These are phyloP conservation scores for Ciconia stormi DNA, from an alignment of 2,113 vertebrate species.

Conservation along the genomic window DNA sequence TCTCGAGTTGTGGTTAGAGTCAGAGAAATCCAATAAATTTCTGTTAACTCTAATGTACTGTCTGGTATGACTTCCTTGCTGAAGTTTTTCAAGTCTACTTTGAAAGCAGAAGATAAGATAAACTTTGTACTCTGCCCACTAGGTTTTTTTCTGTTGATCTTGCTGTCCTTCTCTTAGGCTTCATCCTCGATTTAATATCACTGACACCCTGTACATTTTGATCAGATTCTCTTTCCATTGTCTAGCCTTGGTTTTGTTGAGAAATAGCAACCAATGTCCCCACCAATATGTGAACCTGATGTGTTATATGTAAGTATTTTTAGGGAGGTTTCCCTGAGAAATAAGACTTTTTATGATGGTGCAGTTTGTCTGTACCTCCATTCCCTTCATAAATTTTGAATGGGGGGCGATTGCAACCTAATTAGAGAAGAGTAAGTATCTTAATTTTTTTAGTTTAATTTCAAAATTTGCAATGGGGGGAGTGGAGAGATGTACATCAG, in stretches of 20 bases:
- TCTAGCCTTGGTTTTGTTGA: background rate
- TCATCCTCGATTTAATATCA: background rate
- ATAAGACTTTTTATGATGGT: background rate
- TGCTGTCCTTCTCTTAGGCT: background rate
- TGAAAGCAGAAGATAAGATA: background rate
- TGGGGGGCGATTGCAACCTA: background rate
- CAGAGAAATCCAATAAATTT: background rate
- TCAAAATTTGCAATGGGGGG: background rate
- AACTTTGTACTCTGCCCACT: background rate
- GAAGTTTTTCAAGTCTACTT: background rate
- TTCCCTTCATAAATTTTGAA: background rate
- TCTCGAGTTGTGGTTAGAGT: background rate
- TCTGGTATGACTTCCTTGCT: background rate
- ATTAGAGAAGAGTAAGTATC: background rate
- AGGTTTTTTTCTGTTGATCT: background rate
- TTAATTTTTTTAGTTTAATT: background rate
- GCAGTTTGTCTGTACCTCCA: background rate
- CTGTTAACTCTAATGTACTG: background rate
- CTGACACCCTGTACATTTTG: background rate
- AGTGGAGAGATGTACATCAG: background rate
- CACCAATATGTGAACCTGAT: background rate
- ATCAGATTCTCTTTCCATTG: background rate
- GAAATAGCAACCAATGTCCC: background rate
- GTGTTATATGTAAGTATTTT: background rate
- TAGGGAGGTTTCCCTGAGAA: background rate